Evolutionary conservation across 2,113 vertebrate species (phyloP).

Genomic region (Epinephelus cyanopodus): DNA sequence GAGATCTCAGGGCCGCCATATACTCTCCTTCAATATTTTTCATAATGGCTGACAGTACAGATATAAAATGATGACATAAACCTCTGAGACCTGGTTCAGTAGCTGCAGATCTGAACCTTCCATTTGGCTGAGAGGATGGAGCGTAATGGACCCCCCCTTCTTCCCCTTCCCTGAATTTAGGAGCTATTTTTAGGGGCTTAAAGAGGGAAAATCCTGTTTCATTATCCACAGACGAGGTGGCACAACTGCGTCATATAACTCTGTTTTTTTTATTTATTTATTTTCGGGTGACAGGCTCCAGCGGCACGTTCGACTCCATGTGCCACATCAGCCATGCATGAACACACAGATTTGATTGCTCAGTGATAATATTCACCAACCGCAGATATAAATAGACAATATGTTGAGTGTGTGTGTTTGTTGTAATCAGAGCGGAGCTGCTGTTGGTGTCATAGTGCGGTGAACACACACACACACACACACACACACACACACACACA

Average conservation of each 20-base stretch:
- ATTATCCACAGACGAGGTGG: constrained; percentile 64
- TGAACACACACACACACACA: not conserved
- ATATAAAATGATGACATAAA: not conserved
- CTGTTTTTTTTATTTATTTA: not conserved
- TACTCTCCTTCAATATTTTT: too few species aligned
- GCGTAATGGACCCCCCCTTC: too few species aligned
- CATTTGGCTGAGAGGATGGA: not conserved
- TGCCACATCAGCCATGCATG: constrained; percentile 69
- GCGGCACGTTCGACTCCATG: constrained; percentile 69
- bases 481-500: not conserved
- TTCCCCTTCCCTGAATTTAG: constrained; percentile 1
- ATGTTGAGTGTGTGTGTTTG: constrained; percentile 27
- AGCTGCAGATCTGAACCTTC: too few species aligned
- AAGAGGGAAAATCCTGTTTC: constrained; percentile 69
- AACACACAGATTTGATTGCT: constrained; percentile 80
- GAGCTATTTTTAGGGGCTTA: constrained; percentile 64
- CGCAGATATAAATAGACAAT: constrained; percentile 55
- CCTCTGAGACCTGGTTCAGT: not conserved
- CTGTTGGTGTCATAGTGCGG: constrained; percentile 13
- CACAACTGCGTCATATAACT: constrained; percentile 64
- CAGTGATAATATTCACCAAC: constrained; percentile 67
- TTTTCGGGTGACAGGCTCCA: constrained; percentile 30
- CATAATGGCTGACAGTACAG: too few species aligned
- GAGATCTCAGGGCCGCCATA: too few species aligned
- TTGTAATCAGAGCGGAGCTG: constrained; percentile 55